Evolutionary conservation across 2,797 vertebrate species (phyloP), one percentile per base, ranked within the genome.

Genomic region (Sandelia bainsii): DNA sequence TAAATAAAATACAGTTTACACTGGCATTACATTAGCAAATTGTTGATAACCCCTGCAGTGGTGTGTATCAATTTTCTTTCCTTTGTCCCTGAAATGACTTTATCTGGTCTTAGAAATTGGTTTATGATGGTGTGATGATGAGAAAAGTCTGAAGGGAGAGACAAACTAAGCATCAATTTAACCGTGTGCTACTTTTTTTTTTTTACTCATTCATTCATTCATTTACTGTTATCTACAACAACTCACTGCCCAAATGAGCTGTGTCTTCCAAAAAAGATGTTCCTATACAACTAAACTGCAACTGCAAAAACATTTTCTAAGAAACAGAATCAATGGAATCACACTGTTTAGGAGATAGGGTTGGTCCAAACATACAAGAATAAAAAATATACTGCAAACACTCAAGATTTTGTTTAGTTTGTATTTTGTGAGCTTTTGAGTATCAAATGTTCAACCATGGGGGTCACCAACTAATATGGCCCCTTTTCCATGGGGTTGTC

Each of bases 81-180:
- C 54, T 52, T 9, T 39, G 45, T 40, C 45, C 16, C 68, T 46
- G 40, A 59, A 74, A 60, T 63, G 52, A 67, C 53, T 77, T 69
- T 68, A 42, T 61, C 59, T 65, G 46, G 63, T 32, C 22, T 25
- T 19, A 69, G 51, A 78, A 72, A 84, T 79, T 81, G 68, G 68
- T 69, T 78, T 37, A 66, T 60, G 51, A 60, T 69, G 46, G 40
- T 65, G 67, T 48, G 54, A 69, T 77, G 70, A 79, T 64, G 69
- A 77, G 56, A 50, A 25, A 6, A 27, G 51, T 75, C 74, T 53
- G 54, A 46, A 16, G 39, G 49, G 73, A 77, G 14, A 10, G 11
- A 53, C 23, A 51, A 56, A 64, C 60, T 6, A 17, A 58, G 64
- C 45, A 62, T 42, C 32, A 49, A 32, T 66, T 66, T 57, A 39